Conservation (phyloP, 2,797 vertebrate genomes). For the Silurus aristotelis region DNA sequence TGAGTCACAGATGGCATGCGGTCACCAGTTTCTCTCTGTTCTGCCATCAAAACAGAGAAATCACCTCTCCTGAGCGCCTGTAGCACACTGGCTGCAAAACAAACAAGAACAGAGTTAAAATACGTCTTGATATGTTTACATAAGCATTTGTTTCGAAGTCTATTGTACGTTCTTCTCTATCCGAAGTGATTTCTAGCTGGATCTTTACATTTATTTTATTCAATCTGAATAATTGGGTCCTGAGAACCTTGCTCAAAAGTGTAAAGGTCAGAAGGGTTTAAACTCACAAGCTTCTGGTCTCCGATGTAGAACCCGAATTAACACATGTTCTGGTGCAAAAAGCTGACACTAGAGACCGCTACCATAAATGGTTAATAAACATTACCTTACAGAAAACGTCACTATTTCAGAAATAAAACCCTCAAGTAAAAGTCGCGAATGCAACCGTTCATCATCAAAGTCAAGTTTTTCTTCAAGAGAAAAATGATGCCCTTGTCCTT, state of each 20-base stretch:
- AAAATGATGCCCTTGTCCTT: too few species aligned
- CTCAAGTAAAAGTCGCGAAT: too few species aligned
- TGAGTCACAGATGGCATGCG: conserved; percentile 43
- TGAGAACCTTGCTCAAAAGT: background rate
- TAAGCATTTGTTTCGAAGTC: background rate
- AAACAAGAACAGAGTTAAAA: background rate
- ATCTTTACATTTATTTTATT: background rate
- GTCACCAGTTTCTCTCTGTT: conserved; percentile 2
- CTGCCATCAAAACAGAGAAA: background rate
- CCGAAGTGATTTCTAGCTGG: background rate
- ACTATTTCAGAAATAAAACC: background rate
- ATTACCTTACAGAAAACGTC: background rate
- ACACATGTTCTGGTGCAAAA: background rate
- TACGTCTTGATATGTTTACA: background rate
- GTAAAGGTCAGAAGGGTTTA: background rate
- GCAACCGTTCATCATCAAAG: too few species aligned
- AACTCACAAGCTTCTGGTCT: background rate
- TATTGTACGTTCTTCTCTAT: background rate
- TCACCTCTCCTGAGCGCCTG: background rate
- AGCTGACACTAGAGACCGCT: background rate
- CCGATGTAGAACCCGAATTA: background rate
- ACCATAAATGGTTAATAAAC: background rate
- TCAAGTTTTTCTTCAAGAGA: too few species aligned
- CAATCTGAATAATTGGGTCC: background rate
- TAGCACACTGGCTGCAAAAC: background rate